Base-by-base conservation (phyloP, 2,797 vertebrate species). In the Lacerta agilis region DNA sequence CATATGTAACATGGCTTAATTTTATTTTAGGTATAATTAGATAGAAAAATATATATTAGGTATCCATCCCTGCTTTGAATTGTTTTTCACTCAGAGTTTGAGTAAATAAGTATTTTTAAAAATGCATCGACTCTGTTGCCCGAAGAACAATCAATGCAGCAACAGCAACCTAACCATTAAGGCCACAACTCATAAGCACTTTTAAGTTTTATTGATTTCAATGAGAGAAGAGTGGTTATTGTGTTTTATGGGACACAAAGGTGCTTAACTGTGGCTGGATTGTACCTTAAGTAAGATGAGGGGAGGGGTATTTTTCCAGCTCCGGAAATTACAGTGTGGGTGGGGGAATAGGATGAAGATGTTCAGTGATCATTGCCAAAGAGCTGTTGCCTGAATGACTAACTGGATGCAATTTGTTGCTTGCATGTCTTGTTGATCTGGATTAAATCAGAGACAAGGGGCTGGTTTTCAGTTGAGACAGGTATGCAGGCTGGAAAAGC, bases 321-420 rank as follows among this genome's bases (percentile, higher is more conserved):
- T 89, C 91, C 81, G 64, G 82, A 93, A 88, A 58, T 83, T 43
- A 71, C 69, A 86, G 18, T 10, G 72, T 55, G 72, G 86, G 49
- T 49, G 29, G 41, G 41, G 64, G n/a, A 76, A 83, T 29, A 67
- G 41, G 38, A 79, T 89, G 82, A 72, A 89, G 86, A 88, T 92
- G 49, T 83, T 67, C 83, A 81, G 90, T 85, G 38, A 91, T 79
- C 80, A 45, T 64, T 92, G 80, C 71, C 84, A 91, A 83, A 75
- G 58, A 93, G 4, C 79, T 89, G 82, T 91, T 33, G 71, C 36
- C 78, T 89, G n/a, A 86, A 2, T 73, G 78, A 94, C 80, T 77
- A 86, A 88, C 83, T 87, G 86, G 49, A 87, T 92, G 87, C 90
- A 84, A 81, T 87, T 90, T 93, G 20, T 27, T 91, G n/a, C 55